Evolutionary conservation across 2,888 invertebrate genomes (phyloP), one percentile per base, ranked within the genome.

Genomic region (Xanthia icteritia): DNA sequence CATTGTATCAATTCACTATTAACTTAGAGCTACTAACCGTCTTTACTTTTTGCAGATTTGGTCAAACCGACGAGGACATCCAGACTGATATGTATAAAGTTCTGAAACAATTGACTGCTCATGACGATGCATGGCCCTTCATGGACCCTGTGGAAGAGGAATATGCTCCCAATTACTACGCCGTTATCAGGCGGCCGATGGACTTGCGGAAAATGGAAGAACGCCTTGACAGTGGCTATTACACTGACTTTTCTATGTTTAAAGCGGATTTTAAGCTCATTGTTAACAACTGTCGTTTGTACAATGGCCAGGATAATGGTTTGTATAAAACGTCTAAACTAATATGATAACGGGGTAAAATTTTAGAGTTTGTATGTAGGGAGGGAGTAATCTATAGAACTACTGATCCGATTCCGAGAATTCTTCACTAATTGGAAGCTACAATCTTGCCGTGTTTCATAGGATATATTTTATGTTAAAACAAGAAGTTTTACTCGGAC

Each of bases 261-360:
- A 98, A 98, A 92, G 97, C 97, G 15, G 99, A 99, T 95, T 99
- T 99, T 94, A 98, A 98, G 91, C 97, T 99, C 76, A 99, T 99
- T 91, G 98, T 99, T 15, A 98, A 99, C 90, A 99, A 99, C 93
- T 99, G 99, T 93, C 97, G 98, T 72, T 97, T 98, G 73, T 99
- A 99, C 93, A 99, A 99, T 96, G 99, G 99, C 74, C 98, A 98
- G 88, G 98, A 99, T 91, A 99, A 99, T 97, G 99, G 99, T 99
- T 93, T 39, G 85, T 78, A 66, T n/a, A 27, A 78, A 61, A 69
- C 54, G 36, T 79, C 20, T 5, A 60, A 5, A 39, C 11, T 56
- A 39, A 20, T 56, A 56, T 20, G 11, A 39, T 56, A 39, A 6
- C 36, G 11, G 36, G 17, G n/a, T 17, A 36, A 23, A n/a, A 36